Percentiles rank a stretch among this genome's conserved stretches.
These are phyloP conservation scores for Lemur catta DNA, from an alignment of 2,797 vertebrate species.

Conservation along the genomic window DNA sequence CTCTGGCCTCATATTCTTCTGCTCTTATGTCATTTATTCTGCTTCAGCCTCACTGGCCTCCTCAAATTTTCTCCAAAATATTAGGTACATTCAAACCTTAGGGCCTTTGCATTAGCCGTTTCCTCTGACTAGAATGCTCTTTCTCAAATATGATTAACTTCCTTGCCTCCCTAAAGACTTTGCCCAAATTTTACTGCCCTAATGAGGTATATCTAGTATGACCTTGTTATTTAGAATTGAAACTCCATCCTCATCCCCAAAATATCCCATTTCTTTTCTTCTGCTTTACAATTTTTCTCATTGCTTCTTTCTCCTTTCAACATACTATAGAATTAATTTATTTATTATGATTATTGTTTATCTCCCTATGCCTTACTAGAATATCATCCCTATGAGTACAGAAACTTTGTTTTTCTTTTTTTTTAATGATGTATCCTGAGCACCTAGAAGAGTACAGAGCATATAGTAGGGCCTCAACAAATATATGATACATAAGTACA, in stretches of 20 bases:
- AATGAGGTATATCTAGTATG: not conserved
- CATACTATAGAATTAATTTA: not conserved
- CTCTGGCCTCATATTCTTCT: not conserved
- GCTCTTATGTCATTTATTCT: not conserved
- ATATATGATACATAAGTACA: not conserved
- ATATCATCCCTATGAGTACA: not conserved
- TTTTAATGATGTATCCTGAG: not conserved
- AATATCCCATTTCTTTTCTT: not conserved
- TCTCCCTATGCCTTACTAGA: not conserved
- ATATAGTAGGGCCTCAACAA: too few relatives aligned
- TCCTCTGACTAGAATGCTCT: not conserved
- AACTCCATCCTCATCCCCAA: not conserved
- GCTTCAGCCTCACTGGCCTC: not conserved
- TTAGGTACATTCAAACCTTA: not conserved
- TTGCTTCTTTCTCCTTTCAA: not conserved
- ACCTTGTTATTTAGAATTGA: not conserved
- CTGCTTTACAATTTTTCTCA: not conserved
- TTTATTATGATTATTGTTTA: not conserved
- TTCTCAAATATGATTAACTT: not conserved
- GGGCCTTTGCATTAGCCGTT: too few relatives aligned
- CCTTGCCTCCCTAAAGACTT: not conserved
- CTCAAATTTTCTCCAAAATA: not conserved
- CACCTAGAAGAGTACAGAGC: not conserved
- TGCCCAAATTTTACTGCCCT: not conserved
- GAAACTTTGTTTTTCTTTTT: not conserved